A percentile compares a stretch with the other conserved stretches of the same genome.
These are phyloP conservation scores for Myotis davidii DNA, from an alignment of 2,113 vertebrate genomes.

Conservation along the genomic window DNA sequence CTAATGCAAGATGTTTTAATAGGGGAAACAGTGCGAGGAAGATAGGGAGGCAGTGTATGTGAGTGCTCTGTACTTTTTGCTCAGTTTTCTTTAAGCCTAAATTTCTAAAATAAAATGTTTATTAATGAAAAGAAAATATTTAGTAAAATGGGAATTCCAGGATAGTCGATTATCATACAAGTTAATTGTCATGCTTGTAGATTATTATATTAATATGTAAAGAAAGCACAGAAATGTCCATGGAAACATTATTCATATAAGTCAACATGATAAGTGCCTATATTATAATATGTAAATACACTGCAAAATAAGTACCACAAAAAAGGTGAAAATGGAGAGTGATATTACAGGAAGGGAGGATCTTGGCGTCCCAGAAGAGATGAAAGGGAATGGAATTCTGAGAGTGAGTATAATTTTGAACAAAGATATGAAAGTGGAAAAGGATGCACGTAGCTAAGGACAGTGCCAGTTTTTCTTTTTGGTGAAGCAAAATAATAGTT, in stretches of 20 bases:
- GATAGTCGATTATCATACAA: not conserved
- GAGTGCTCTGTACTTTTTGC: not conserved
- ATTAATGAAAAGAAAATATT: not conserved
- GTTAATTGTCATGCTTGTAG: not conserved
- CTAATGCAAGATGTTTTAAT: not conserved
- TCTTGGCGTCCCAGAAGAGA: not conserved
- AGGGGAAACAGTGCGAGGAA: not conserved
- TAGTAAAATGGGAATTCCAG: not conserved
- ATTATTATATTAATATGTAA: not conserved
- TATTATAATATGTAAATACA: not conserved
- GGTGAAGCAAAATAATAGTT: slow-evolving; percentile 19
- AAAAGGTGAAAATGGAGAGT: not conserved
- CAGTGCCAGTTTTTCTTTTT: not conserved
- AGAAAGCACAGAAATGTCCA: not conserved
- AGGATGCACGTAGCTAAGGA: not conserved
- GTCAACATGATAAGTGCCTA: not conserved
- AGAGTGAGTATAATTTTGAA: not conserved
- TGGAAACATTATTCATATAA: not conserved
- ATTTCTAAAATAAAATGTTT: not conserved
- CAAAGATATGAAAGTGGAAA: not conserved
- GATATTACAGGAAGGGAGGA: not conserved
- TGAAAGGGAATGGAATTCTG: not conserved
- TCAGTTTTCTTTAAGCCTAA: not conserved
- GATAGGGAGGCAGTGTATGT: not conserved
- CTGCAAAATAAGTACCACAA: not conserved